Evolutionary conservation across 2,113 vertebrate genomes (phyloP).

Genomic region (Alethe castanea): DNA sequence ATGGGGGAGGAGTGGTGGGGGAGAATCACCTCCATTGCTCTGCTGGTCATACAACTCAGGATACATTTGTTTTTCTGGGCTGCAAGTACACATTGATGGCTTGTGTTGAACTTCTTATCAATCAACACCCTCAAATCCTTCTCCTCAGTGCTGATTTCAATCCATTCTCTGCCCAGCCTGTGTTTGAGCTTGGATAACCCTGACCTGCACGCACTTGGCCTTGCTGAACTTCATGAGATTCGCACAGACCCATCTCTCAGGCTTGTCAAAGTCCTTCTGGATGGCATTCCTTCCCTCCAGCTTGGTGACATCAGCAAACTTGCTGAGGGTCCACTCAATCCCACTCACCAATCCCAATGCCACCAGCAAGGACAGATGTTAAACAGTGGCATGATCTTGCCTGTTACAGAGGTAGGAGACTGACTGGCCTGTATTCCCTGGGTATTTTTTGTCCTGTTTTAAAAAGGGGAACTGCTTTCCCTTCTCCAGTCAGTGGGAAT

Average conservation of each 20-base stretch:
- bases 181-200: not conserved
- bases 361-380: not conserved
- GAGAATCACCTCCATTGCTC: not conserved
- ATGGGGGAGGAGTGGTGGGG: not conserved
- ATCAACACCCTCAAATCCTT: not conserved
- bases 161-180: not conserved
- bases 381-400: not conserved
- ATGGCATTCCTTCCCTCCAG: not conserved
- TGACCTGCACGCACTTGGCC: not conserved
- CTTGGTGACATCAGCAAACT: not conserved
- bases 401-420: not conserved
- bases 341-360: no score
- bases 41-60: not conserved
- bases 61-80: not conserved
- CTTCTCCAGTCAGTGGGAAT: not conserved
- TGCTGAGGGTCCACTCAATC: not conserved
- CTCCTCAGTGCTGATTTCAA: not conserved
- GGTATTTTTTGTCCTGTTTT: not conserved
- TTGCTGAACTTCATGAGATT: not conserved
- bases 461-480: not conserved
- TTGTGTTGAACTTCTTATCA: not conserved
- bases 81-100: not conserved
- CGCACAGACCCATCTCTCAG: not conserved
- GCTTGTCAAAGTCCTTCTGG: not conserved
- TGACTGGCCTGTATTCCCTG: not conserved